Evolutionary conservation across 1,140 invertebrate genomes (phyloP).

Genomic region (Orchestia grillus): DNA sequence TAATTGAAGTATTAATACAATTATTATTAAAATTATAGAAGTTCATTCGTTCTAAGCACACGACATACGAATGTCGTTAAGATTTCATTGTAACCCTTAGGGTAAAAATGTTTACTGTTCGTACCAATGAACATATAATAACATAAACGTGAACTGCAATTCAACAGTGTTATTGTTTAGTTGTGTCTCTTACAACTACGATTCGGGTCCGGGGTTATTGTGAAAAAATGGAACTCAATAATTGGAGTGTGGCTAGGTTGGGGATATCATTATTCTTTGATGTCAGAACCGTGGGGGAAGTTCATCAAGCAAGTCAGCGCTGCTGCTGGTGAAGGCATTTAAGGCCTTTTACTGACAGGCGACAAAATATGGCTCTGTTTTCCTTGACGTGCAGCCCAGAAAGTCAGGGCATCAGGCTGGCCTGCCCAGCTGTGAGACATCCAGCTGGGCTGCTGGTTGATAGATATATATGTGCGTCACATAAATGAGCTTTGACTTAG

Average conservation of each 20-base stretch:
- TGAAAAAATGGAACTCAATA: neutral
- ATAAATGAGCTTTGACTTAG: neutral
- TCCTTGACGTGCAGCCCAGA: neutral
- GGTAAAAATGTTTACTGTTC: neutral
- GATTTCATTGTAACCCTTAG: neutral
- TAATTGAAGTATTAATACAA: too few species aligned
- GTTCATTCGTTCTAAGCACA: neutral
- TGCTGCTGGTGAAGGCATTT: neutral
- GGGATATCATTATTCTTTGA: neutral
- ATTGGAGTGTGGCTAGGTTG: neutral
- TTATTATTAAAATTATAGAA: too few species aligned
- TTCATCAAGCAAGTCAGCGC: neutral
- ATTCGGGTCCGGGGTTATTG: neutral
- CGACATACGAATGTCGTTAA: neutral
- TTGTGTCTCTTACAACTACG: too few species aligned
- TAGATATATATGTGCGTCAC: too few species aligned
- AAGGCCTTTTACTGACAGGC: neutral
- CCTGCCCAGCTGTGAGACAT: neutral
- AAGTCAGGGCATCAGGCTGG: neutral
- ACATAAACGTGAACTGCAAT: neutral
- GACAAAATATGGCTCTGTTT: neutral
- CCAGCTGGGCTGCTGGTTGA: neutral
- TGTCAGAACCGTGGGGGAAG: neutral
- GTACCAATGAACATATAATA: neutral
- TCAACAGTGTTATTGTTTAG: neutral